Percentiles rank a stretch among this genome's conserved stretches.
Evolutionary conservation across 2,113 vertebrate species (phyloP).

Genomic region (Scomber scombrus): DNA sequence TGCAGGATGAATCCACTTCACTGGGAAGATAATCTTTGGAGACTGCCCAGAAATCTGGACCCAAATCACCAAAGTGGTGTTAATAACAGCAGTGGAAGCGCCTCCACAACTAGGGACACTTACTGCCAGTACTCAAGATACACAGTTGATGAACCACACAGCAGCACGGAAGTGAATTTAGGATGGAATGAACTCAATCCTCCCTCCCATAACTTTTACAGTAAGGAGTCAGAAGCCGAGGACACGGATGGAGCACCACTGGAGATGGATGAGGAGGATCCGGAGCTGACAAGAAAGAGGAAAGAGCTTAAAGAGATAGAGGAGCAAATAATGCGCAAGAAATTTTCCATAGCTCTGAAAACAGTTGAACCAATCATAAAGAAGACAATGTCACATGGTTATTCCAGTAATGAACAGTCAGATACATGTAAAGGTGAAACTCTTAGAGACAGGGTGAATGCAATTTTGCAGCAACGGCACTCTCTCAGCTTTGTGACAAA

Average conservation of each 20-base stretch:
- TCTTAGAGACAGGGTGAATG: slow-evolving; percentile 66
- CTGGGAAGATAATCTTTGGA: slow-evolving; percentile 1
- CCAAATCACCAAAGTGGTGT: background rate
- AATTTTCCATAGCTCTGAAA: slow-evolving; percentile 56
- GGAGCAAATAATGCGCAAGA: slow-evolving; percentile 57
- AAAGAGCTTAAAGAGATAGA: slow-evolving; percentile 57
- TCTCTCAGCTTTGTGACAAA: slow-evolving; percentile 9
- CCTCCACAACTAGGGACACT: background rate
- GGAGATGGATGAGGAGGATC: slow-evolving; percentile 7
- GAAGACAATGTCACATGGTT: accelerated
- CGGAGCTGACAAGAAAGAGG: slow-evolving; percentile 62
- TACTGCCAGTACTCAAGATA: background rate
- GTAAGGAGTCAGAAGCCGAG: background rate
- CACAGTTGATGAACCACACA: background rate
- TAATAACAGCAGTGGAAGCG: background rate
- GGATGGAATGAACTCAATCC: background rate
- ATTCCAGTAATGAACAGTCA: background rate
- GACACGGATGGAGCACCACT: slow-evolving; percentile 12
- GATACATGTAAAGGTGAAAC: background rate
- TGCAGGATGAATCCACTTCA: slow-evolving; percentile 53
- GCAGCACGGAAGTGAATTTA: background rate
- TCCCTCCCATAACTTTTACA: background rate
- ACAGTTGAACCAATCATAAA: background rate
- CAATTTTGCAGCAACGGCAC: slow-evolving; percentile 53
- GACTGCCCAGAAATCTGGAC: background rate